These are phyloP conservation scores for Geopemphigus sp. DNA, from an alignment of 1,140 invertebrate genomes.

Conservation along the genomic window DNA sequence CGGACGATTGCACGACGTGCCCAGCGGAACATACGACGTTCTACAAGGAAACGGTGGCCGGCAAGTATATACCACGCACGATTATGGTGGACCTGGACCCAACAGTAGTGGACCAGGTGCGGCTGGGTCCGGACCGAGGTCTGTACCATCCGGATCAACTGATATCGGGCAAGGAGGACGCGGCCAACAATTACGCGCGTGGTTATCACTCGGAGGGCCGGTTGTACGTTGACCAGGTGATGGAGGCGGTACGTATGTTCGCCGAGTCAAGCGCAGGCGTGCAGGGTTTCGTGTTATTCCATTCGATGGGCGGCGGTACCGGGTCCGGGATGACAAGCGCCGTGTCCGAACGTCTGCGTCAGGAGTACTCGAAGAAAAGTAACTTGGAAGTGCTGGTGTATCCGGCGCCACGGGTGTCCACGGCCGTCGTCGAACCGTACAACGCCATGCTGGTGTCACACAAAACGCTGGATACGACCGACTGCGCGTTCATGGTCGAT, in stretches of 20 bases:
- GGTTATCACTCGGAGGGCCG: slow-evolving; percentile 63
- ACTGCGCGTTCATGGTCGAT: slow-evolving; percentile 68
- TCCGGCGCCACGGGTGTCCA: slow-evolving; percentile 50
- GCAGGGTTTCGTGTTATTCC: slow-evolving; percentile 69
- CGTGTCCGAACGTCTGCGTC: slow-evolving; percentile 72
- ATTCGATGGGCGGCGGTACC: slow-evolving; percentile 79
- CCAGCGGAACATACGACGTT: slow-evolving; percentile 58
- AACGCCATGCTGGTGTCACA: slow-evolving; percentile 67
- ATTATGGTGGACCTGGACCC: slow-evolving; percentile 82
- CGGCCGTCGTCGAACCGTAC: slow-evolving; percentile 64
- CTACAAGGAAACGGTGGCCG: slow-evolving; percentile 66
- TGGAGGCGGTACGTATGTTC: slow-evolving; percentile 28
- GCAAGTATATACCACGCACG: slow-evolving; percentile 73
- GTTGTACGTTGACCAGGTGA: slow-evolving; percentile 55
- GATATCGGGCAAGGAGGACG: slow-evolving; percentile 81
- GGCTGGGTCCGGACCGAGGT: slow-evolving; percentile 69
- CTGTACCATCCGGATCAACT: slow-evolving; percentile 77
- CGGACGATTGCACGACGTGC: neutral
- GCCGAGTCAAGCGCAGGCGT: slow-evolving; percentile 7
- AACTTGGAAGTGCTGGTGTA: slow-evolving; percentile 50
- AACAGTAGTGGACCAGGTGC: slow-evolving; percentile 70
- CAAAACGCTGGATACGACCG: slow-evolving; percentile 65
- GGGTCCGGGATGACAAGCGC: slow-evolving; percentile 78
- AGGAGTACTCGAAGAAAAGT: slow-evolving; percentile 74
- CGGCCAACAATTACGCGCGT: slow-evolving; percentile 84